These are phyloP conservation scores for Crotalus helleri DNA, from an alignment of 2,113 vertebrate genomes.

Conservation along the genomic window DNA sequence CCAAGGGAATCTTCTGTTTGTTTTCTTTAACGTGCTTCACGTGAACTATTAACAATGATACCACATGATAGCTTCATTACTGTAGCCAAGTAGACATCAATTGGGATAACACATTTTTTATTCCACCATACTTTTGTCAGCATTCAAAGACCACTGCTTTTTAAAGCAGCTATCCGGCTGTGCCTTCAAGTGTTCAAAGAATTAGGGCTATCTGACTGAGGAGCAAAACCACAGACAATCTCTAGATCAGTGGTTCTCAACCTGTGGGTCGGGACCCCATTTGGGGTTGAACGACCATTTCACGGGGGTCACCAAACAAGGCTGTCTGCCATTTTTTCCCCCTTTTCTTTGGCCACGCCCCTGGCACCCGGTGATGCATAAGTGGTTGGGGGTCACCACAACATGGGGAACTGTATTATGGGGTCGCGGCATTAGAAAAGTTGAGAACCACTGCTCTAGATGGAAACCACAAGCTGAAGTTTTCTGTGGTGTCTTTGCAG, in stretches of 20 bases:
- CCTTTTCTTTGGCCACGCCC: too few relatives aligned
- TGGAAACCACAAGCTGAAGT: neutral
- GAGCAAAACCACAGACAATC: neutral
- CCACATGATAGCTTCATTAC: neutral
- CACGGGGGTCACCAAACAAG: too few relatives aligned
- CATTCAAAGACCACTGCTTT: neutral
- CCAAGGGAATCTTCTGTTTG: neutral
- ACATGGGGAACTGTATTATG: too few relatives aligned
- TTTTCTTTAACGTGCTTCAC: neutral
- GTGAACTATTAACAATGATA: neutral
- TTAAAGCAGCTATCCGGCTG: neutral
- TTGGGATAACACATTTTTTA: neutral
- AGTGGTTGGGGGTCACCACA: too few relatives aligned
- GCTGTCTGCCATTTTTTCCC: too few relatives aligned
- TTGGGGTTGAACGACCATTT: too few relatives aligned
- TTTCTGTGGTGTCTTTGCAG: neutral
- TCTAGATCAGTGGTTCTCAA: neutral
- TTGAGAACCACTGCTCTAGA: neutral
- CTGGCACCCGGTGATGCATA: too few relatives aligned
- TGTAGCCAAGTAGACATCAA: neutral
- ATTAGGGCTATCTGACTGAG: neutral
- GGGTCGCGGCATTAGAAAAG: too few relatives aligned
- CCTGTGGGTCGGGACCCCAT: too few relatives aligned
- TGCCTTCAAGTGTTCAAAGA: neutral
- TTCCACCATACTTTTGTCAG: neutral